These are phyloP conservation scores for Diplolepis rosae DNA, from an alignment of 2,888 invertebrate genomes.

Conservation along the genomic window DNA sequence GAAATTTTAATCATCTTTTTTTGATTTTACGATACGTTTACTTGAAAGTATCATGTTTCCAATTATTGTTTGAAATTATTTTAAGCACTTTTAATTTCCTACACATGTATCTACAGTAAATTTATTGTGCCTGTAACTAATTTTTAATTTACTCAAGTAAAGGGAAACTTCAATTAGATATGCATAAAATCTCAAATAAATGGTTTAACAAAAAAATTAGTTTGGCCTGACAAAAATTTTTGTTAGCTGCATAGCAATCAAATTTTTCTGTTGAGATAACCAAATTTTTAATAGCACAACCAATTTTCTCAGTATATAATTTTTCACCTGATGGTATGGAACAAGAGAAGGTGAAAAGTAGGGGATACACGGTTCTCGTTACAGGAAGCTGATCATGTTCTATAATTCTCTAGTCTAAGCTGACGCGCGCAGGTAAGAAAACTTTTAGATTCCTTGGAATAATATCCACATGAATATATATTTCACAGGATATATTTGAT, in stretches of 20 bases:
- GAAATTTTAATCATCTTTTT: too few relatives aligned
- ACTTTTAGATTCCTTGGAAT: neutral
- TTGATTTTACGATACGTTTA: too few relatives aligned
- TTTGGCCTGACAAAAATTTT: too few relatives aligned
- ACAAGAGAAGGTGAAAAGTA: neutral
- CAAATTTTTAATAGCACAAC: too few relatives aligned
- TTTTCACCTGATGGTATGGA: neutral
- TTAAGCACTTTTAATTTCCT: too few relatives aligned
- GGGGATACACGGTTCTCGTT: neutral
- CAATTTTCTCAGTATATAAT: neutral
- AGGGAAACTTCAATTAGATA: neutral
- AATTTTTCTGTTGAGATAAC: too few relatives aligned
- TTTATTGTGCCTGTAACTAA: too few relatives aligned
- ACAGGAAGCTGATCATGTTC: neutral
- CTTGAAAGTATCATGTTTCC: too few relatives aligned
- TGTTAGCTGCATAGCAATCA: too few relatives aligned
- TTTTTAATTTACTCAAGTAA: too few relatives aligned
- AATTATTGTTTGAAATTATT: too few relatives aligned
- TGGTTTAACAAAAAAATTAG: neutral
- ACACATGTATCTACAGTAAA: too few relatives aligned
- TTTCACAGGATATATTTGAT: constrained; percentile 7
- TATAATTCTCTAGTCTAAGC: neutral
- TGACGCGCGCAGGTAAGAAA: neutral
- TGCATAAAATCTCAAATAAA: neutral
- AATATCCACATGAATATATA: neutral